A percentile compares a stretch with the other conserved stretches of the same genome.
These are phyloP conservation scores for Pemphigus obesinymphae DNA, from an alignment of 1,140 invertebrate species.

Conservation along the genomic window DNA sequence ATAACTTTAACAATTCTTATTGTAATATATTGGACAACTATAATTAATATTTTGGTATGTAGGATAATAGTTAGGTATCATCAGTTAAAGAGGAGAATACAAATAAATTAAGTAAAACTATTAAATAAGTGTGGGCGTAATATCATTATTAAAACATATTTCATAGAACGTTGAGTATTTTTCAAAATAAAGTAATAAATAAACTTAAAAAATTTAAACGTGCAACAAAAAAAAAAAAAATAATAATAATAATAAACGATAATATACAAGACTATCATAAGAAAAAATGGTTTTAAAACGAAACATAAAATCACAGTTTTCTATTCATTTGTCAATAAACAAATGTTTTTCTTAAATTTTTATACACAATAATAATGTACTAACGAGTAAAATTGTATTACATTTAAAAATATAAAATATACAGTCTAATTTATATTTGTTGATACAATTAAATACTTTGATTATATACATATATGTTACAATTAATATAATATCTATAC, in stretches of 20 bases:
- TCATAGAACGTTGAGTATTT: background rate
- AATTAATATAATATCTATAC: background rate
- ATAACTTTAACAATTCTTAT: background rate
- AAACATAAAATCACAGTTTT: constrained; percentile 39
- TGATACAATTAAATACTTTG: constrained; percentile 13
- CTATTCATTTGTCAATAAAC: constrained; percentile 37
- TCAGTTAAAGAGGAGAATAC: background rate
- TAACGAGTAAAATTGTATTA: constrained; percentile 23
- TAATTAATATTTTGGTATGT: background rate
- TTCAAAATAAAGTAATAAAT: constrained; percentile 28
- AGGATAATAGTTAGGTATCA: background rate
- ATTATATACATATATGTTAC: constrained; percentile 25
- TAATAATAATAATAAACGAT: constrained; percentile 27
- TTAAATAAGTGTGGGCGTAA: background rate
- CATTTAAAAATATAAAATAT: constrained; percentile 30
- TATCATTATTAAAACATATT: constrained; percentile 16
- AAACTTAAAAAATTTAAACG: constrained; percentile 38
- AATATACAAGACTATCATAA: constrained; percentile 16
- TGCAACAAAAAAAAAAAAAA: constrained; percentile 25
- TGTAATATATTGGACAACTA: background rate
- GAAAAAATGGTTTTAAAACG: constrained; percentile 26
- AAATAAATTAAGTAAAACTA: constrained; percentile 15
- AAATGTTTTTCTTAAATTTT: constrained; percentile 19
- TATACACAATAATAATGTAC: constrained; percentile 16
- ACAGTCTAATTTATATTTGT: constrained; percentile 18